These are phyloP conservation scores for Fissipunctia ypsillon DNA, from an alignment of 2,888 invertebrate genomes.

Conservation along the genomic window DNA sequence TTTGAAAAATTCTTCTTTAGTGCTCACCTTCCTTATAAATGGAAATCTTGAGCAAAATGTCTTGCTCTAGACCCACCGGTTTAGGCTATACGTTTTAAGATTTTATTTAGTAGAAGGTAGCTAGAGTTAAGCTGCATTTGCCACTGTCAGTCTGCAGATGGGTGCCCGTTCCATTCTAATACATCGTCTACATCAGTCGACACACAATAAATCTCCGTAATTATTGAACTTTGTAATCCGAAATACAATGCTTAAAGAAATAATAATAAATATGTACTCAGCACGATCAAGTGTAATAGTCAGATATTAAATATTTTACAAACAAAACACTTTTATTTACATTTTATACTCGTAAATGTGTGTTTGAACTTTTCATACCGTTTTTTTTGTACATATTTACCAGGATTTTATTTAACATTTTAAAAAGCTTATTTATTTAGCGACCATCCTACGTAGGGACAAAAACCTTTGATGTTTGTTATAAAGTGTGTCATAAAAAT, in stretches of 20 bases:
- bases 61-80: too few species aligned
- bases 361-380: background rate
- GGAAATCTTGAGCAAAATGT: too few species aligned
- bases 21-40: too few species aligned
- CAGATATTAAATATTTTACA: background rate
- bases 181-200: background rate
- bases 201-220: too few species aligned
- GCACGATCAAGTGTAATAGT: too few species aligned
- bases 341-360: background rate
- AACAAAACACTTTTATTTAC: background rate
- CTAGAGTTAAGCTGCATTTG: too few species aligned
- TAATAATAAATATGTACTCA: too few species aligned
- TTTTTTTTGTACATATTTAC: background rate
- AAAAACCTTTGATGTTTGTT: background rate
- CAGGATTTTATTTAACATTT: too few species aligned
- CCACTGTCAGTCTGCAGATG: background rate
- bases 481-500: background rate
- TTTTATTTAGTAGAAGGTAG: too few species aligned
- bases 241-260: background rate
- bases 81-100: too few species aligned
- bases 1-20: too few species aligned
- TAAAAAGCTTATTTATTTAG: background rate
- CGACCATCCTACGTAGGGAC: too few species aligned
- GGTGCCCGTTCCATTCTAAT: background rate
- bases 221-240: background rate